phyloP scores from a whole-genome alignment of 2,888 invertebrate species.

The Hermaeophaga mercurialis region DNA sequence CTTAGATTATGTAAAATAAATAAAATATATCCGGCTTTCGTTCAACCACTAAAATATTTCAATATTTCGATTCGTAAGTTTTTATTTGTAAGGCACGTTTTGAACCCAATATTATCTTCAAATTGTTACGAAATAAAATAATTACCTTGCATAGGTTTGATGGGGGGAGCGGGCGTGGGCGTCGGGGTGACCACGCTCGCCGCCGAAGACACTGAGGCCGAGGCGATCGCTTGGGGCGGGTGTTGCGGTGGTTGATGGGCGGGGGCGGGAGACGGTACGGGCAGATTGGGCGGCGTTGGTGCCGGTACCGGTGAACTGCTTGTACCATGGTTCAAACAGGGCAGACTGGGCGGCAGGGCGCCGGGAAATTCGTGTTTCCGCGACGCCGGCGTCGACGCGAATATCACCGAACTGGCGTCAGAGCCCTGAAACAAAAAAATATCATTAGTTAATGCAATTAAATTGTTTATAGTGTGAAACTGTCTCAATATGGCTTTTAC shows the following conservation, averaged over 20 bases:
- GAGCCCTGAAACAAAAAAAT: constrained; percentile 65
- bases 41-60: no score
- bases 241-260: constrained; percentile 74
- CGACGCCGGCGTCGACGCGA: constrained; percentile 65
- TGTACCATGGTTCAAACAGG: constrained; percentile 65
- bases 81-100: no score
- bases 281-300: constrained; percentile 65
- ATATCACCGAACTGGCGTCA: constrained; percentile 70
- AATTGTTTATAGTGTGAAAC: no score
- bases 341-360: constrained; percentile 62
- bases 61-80: no score
- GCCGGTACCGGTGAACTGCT: constrained; percentile 64
- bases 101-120: no score
- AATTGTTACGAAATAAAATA: no score
- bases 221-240: constrained; percentile 57
- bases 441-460: no score
- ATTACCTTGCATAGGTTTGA: constrained; percentile 34
- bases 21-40: no score
- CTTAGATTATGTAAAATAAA: no score
- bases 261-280: constrained; percentile 69
- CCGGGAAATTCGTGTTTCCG: constrained; percentile 69
- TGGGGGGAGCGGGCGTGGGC: constrained; percentile 28
- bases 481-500: no score
- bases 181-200: constrained; percentile 40
- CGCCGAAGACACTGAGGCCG: constrained; percentile 45